Evolutionary conservation across 2,888 invertebrate genomes (phyloP).

Genomic region (Apeira syringaria): DNA sequence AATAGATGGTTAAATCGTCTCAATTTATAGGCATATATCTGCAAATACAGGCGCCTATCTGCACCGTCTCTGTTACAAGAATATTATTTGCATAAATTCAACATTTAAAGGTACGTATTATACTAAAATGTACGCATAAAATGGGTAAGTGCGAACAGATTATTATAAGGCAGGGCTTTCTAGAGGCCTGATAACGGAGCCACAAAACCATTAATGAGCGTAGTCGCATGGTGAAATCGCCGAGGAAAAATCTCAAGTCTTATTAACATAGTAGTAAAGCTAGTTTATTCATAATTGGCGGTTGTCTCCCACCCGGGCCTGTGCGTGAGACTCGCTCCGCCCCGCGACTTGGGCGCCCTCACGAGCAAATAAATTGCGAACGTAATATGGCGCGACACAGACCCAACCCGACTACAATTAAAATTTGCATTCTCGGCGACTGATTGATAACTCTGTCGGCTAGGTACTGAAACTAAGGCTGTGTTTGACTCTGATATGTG

Average conservation of each 20-base stretch:
- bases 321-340: conserved; percentile 54
- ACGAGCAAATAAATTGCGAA: conserved; percentile 65
- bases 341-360: conserved; percentile 47
- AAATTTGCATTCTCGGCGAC: conserved; percentile 75
- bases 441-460: conserved; percentile 77
- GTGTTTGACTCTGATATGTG: background rate
- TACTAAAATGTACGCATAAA: conserved; percentile 20
- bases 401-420: conserved; percentile 65
- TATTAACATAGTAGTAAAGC: conserved; percentile 79
- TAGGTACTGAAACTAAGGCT: conserved; percentile 49
- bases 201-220: conserved; percentile 75
- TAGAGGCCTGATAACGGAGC: conserved; percentile 63
- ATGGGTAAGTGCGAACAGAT: conserved; percentile 21
- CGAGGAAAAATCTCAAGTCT: conserved; percentile 75
- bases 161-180: conserved; percentile 55
- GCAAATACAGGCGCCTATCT: conserved; percentile 1
- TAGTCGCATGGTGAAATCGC: conserved; percentile 72
- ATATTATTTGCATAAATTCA: conserved; percentile 9
- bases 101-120: conserved; percentile 15
- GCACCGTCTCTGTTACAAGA: background rate
- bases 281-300: conserved; percentile 80
- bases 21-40: conserved; percentile 1
- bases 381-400: conserved; percentile 66
- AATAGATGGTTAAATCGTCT: background rate
- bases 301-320: conserved; percentile 62